phyloP scores from a whole-genome alignment of 2,888 invertebrate genomes.

The Phorcus lineatus region DNA sequence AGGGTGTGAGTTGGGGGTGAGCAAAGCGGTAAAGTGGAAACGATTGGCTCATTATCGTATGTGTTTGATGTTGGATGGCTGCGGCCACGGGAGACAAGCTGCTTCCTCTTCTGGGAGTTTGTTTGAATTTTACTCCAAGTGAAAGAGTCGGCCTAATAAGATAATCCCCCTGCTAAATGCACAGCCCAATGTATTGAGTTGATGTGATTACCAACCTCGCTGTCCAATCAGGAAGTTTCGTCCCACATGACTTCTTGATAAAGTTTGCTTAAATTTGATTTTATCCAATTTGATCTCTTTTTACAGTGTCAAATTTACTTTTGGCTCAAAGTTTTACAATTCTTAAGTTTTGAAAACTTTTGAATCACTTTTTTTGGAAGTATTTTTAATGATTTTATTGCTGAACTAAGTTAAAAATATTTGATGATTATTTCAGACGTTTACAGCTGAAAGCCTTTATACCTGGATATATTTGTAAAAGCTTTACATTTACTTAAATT shows the following conservation, averaged over 20 bases:
- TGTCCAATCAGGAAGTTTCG: not conserved
- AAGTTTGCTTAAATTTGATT: constrained; percentile 2
- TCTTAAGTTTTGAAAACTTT: too few relatives aligned
- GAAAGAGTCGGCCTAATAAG: constrained; percentile 8
- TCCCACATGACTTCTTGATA: not conserved
- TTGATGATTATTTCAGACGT: too few relatives aligned
- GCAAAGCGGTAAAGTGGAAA: constrained; percentile 30
- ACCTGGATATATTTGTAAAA: too few relatives aligned
- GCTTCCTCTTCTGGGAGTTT: not conserved
- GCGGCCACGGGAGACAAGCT: constrained; percentile 4
- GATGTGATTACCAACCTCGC: not conserved
- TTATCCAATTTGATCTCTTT: not conserved
- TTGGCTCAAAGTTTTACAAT: too few relatives aligned
- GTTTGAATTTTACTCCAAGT: constrained; percentile 17
- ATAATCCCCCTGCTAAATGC: constrained; percentile 12
- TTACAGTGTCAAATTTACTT: too few relatives aligned
- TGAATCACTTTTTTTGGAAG: too few relatives aligned
- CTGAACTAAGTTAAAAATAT: too few relatives aligned
- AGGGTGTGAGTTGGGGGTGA: constrained; percentile 29
- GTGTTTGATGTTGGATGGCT: constrained; percentile 35
- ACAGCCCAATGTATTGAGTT: not conserved
- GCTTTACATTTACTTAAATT: too few relatives aligned
- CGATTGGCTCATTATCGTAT: constrained; percentile 41
- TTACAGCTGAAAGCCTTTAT: too few relatives aligned
- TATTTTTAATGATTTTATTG: too few relatives aligned